Base-by-base conservation (phyloP, 2,113 vertebrate species). In the Pseudopipra pipra region DNA sequence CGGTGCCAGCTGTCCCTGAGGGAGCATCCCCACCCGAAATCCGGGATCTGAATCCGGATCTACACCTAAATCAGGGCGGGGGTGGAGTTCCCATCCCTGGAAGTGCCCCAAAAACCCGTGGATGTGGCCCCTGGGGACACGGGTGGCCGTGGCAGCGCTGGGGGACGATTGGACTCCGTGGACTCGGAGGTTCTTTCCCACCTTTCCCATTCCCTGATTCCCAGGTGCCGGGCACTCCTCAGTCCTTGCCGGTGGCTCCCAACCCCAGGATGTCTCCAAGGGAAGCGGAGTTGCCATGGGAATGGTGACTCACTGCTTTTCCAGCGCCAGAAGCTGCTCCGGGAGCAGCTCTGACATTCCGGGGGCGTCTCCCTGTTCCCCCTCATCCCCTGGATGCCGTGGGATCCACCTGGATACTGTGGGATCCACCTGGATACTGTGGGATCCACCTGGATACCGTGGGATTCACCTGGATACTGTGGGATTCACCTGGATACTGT, bases 291-390 rank as follows among this genome's bases (percentile, higher is more conserved):
- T 90, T 96, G 92, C 92, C 83, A 83, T 95, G 89, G 95, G 71
- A 13, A 95, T 90, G 12, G 52, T 94, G 94, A 89, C 56, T 94
- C 94, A 92, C 54, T 14, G 86, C 82, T 62, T 37, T 46, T 41
- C 46, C 82, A 22, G 92, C 81, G 33, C 7, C 3, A 3, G 16
- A 28, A 12, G 22, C 65, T 0, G 47, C 93, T 86, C 66, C 35
- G 3, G 44, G 88, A 33, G 16, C 15, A n/a, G 25, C 43, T 30
- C 63, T 62, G 91, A 19, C 35, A 3, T 3, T 31, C 67, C 62
- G 43, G 67, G 88, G 90, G 52, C 24, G 76, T 6, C 2, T 82
- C 47, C 58, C 39, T 41, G 39, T 41, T 41, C 61, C 63, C 79
- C 17, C 84, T 1, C 30, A 9, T 11, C 3, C 65, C 74, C 35